Percentiles rank a stretch among this genome's conserved stretches.
These are phyloP conservation scores for Dasypolia templi DNA, from an alignment of 2,888 invertebrate genomes.

Conservation along the genomic window DNA sequence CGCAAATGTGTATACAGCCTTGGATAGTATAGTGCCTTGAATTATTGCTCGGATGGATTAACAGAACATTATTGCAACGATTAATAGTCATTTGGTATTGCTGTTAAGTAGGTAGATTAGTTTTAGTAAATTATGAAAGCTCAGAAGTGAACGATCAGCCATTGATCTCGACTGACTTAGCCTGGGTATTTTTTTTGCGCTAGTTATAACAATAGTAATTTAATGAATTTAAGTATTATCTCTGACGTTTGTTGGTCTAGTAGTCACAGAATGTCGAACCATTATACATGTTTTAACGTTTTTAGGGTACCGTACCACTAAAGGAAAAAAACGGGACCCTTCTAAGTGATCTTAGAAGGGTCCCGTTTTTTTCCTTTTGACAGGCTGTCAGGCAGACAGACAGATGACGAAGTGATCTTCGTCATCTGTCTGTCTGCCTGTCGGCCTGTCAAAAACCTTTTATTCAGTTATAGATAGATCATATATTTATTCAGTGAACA, in stretches of 20 bases:
- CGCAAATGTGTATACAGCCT: slow-evolving; percentile 33
- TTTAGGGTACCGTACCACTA: too few relatives aligned
- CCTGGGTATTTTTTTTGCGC: too few relatives aligned
- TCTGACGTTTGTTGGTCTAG: neutral
- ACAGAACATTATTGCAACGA: slow-evolving; percentile 27
- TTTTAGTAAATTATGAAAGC: slow-evolving; percentile 5
- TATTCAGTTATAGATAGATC: too few relatives aligned
- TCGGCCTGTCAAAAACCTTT: too few relatives aligned
- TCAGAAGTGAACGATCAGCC: slow-evolving; percentile 14
- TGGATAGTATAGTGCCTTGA: slow-evolving; percentile 29
- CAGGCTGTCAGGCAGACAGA: too few relatives aligned
- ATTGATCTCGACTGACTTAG: too few relatives aligned
- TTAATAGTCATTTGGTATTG: slow-evolving; percentile 32
- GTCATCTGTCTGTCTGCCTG: too few relatives aligned
- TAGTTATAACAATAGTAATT: neutral
- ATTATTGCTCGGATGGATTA: slow-evolving; percentile 42
- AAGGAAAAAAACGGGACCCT: too few relatives aligned
- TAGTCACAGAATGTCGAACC: neutral
- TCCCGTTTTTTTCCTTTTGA: too few relatives aligned
- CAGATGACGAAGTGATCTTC: too few relatives aligned
- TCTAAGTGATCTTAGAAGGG: too few relatives aligned
- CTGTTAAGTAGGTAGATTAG: slow-evolving; percentile 29
- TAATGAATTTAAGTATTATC: neutral
- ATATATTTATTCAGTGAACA: too few relatives aligned
- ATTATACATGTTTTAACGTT: neutral